These are phyloP conservation scores for Austrofundulus limnaeus DNA, from an alignment of 2,113 vertebrate species.

Conservation along the genomic window DNA sequence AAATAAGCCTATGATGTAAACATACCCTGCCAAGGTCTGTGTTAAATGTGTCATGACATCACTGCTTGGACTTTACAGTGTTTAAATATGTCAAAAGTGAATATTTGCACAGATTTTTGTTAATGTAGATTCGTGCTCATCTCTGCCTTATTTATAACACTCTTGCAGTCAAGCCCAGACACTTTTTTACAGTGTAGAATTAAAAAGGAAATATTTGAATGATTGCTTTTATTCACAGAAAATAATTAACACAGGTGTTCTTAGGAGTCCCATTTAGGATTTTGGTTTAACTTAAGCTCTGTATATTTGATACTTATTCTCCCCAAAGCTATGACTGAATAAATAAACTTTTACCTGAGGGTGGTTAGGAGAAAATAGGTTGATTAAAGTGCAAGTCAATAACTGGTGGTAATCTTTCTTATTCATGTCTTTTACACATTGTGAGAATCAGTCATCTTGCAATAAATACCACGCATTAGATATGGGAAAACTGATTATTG, in stretches of 20 bases:
- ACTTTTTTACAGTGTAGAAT: constrained; percentile 1
- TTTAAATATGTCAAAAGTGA: constrained; percentile 31
- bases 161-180: background rate
- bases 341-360: constrained; percentile 35
- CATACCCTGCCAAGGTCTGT: constrained; percentile 23
- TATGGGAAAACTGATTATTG: background rate
- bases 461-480: background rate
- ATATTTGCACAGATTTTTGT: constrained; percentile 27
- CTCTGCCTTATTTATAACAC: constrained; percentile 9
- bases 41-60: constrained; percentile 40
- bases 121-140: constrained; percentile 36
- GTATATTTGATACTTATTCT: constrained; percentile 28
- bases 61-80: constrained; percentile 23
- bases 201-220: constrained; percentile 8
- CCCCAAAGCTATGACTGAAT: constrained; percentile 17
- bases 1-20: constrained; percentile 14
- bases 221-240: constrained; percentile 18
- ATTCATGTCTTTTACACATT: background rate
- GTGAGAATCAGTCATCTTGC: constrained; percentile 12
- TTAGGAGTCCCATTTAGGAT: constrained; percentile 13
- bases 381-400: constrained; percentile 21
- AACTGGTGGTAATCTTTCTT: constrained; percentile 9
- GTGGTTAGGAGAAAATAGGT: constrained; percentile 2
- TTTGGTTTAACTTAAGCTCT: constrained; percentile 14
- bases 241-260: constrained; percentile 27